Percentiles rank a stretch among this genome's conserved stretches.
These are phyloP conservation scores for Phyllotis vaccarum DNA, from an alignment of 2,797 vertebrate genomes.

Conservation along the genomic window DNA sequence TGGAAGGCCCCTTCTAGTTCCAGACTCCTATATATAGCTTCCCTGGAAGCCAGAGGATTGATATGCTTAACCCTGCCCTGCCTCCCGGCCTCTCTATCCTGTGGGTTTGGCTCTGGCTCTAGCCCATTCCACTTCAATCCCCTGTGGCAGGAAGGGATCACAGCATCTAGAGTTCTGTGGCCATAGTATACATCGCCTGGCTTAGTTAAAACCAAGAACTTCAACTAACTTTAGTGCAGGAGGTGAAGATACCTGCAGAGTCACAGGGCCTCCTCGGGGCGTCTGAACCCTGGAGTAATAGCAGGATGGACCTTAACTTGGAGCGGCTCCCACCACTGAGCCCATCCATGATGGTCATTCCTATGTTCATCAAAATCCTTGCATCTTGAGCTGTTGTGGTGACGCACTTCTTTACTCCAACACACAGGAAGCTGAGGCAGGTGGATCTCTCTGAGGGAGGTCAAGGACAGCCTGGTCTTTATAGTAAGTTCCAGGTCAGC, in stretches of 20 bases:
- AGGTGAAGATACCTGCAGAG: neutral
- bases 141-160: neutral
- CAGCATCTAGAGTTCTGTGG: neutral
- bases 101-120: neutral
- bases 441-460: neutral
- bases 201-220: neutral
- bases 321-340: fast-evolving
- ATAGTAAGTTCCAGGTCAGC: neutral
- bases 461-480: neutral
- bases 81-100: neutral
- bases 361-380: neutral
- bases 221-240: neutral
- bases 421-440: neutral
- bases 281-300: neutral
- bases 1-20: neutral
- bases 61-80: neutral
- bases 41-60: neutral
- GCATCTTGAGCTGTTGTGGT: neutral
- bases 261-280: neutral
- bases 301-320: neutral
- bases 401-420: no score
- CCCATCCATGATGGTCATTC: neutral
- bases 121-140: neutral
- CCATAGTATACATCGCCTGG: neutral
- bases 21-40: neutral